A percentile compares a stretch with the other conserved stretches of the same genome.
Evolutionary conservation across 2,113 vertebrate genomes (phyloP).

Genomic region (Cryptotis parvus): DNA sequence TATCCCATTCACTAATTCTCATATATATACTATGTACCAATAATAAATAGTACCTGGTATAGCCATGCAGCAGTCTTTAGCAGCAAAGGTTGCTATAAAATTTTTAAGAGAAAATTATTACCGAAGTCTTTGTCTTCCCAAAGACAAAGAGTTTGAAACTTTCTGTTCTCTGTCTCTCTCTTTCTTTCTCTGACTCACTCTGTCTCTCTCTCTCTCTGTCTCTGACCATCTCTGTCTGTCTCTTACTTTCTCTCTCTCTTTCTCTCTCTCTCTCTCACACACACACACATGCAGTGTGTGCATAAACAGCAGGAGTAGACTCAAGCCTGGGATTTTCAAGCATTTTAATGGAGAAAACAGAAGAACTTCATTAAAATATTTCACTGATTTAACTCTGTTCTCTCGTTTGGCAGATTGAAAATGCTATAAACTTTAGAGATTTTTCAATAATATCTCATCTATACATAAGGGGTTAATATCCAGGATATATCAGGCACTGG

Average conservation of each 20-base stretch:
- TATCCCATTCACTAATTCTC: constrained; percentile 45
- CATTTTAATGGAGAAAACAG: not conserved
- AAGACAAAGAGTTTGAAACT: too few relatives aligned
- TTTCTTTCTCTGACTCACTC: too few relatives aligned
- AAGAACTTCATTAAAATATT: not conserved
- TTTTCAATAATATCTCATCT: not conserved
- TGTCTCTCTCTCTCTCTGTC: too few relatives aligned
- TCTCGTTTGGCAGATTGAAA: not conserved
- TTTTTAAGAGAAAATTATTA: constrained; percentile 49
- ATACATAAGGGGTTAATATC: too few relatives aligned
- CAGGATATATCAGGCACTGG: too few relatives aligned
- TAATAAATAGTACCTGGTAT: constrained; percentile 5
- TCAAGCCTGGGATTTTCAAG: constrained; percentile 24
- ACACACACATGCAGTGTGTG: not conserved
- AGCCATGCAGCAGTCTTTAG: constrained; percentile 9
- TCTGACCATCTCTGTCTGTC: too few relatives aligned
- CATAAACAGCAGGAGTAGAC: not conserved
- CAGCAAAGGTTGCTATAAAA: constrained; percentile 34
- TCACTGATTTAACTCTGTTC: not conserved
- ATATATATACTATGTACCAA: constrained; percentile 23
- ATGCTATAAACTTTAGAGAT: not conserved
- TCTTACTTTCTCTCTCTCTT: not conserved
- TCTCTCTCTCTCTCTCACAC: not conserved
- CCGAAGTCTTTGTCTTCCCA: not conserved
- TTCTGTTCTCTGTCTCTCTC: too few relatives aligned